Percentiles rank a stretch among this genome's conserved stretches.
Conservation (phyloP, 2,797 vertebrate species). For the Taeniopygia guttata region DNA sequence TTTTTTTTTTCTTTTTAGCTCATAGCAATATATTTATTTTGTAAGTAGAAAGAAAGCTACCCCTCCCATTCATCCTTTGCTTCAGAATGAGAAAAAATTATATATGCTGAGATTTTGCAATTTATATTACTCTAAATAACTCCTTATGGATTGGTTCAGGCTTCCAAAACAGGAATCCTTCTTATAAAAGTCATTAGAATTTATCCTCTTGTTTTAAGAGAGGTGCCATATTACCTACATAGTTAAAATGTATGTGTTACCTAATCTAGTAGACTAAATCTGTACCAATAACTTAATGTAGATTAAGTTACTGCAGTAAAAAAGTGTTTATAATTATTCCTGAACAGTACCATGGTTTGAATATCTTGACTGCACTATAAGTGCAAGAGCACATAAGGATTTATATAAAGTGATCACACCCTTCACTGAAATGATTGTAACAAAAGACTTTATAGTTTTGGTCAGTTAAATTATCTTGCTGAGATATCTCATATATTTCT, state of each 20-base stretch:
- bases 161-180: not conserved
- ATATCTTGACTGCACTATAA: not conserved
- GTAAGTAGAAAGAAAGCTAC: not conserved
- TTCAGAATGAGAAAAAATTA: not conserved
- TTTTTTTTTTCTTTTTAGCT: not conserved
- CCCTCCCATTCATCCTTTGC: not conserved
- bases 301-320: not conserved
- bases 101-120: not conserved
- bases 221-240: not conserved
- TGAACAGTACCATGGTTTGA: not conserved
- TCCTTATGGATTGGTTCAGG: not conserved
- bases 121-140: not conserved
- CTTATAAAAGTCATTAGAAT: not conserved
- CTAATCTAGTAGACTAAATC: not conserved
- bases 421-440: not conserved
- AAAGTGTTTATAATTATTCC: not conserved
- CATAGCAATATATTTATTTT: not conserved
- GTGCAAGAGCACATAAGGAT: not conserved
- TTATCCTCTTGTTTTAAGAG: not conserved
- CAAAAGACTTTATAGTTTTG: not conserved
- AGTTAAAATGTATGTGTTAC: not conserved
- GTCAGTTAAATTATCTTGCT: not conserved
- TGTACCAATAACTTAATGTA: not conserved
- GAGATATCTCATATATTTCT: not conserved
- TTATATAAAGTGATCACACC: not conserved